A percentile compares a stretch with the other conserved stretches of the same genome.
Conservation (phyloP, 2,888 invertebrate species). For the Drosophila pseudotakahashii region DNA sequence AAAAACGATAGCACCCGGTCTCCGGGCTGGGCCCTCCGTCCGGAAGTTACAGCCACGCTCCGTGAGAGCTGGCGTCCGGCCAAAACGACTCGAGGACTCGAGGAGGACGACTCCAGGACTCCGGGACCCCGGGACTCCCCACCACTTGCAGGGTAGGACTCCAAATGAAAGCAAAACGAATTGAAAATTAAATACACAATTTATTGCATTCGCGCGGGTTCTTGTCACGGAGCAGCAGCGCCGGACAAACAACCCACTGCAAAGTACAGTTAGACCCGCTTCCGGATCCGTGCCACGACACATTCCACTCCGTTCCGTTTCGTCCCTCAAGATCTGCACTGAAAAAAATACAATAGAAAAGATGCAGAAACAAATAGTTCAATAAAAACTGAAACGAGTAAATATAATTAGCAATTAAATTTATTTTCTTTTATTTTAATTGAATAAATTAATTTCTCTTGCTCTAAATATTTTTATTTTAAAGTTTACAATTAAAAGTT, state of each 20-base stretch:
- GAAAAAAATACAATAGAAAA: neutral
- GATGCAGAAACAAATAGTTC: no score
- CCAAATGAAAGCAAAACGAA: constrained; percentile 76
- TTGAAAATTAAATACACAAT: constrained; percentile 79
- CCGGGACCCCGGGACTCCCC: constrained; percentile 2
- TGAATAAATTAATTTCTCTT: no score
- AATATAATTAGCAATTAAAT: no score
- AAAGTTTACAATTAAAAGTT: no score
- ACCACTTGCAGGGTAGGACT: constrained; percentile 17
- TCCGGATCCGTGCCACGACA: constrained; percentile 57
- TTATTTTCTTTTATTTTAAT: no score
- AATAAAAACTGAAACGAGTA: no score
- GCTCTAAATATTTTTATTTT: no score
- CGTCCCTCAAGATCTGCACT: constrained; percentile 8
- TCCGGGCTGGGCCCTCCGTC: constrained; percentile 7
- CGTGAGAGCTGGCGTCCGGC: constrained; percentile 40
- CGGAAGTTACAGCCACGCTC: constrained; percentile 72
- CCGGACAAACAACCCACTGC: constrained; percentile 51
- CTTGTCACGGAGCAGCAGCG: constrained; percentile 67
- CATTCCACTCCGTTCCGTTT: constrained; percentile 51
- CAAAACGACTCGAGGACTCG: constrained; percentile 20
- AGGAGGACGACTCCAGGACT: constrained; percentile 28
- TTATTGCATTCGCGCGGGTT: constrained; percentile 71
- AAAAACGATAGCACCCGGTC: constrained; percentile 55
- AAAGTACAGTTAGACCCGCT: constrained; percentile 53